A percentile compares a stretch with the other conserved stretches of the same genome.
phyloP scores from a whole-genome alignment of 2,113 vertebrate genomes.

The Caranx ignobilis region DNA sequence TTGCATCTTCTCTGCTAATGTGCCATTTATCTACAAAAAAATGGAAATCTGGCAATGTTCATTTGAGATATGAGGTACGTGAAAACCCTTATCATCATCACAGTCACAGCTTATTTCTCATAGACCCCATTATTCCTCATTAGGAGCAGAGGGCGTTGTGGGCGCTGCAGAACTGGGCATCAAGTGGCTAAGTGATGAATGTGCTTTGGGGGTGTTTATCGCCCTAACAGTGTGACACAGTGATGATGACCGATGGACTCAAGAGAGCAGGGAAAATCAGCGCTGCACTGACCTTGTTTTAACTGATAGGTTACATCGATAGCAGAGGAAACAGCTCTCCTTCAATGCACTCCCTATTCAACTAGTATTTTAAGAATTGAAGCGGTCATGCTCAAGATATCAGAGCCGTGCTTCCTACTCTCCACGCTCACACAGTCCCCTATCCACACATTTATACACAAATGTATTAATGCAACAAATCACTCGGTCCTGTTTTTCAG shows the following conservation, averaged over 20 bases:
- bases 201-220: conserved; percentile 68
- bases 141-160: conserved; percentile 54
- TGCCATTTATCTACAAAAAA: conserved; percentile 36
- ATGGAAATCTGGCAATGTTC: conserved; percentile 8
- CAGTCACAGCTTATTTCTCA: conserved; percentile 55
- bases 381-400: background rate
- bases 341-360: background rate
- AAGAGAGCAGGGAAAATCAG: conserved; percentile 48
- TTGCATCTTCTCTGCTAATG: background rate
- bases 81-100: conserved; percentile 39
- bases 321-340: conserved; percentile 24
- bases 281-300: conserved; percentile 70
- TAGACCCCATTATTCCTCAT: conserved; percentile 66
- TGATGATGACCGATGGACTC: conserved; percentile 74
- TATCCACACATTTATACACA: background rate
- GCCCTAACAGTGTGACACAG: conserved; percentile 36
- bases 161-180: conserved; percentile 42
- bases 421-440: background rate
- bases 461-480: background rate
- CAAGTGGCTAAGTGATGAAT: conserved; percentile 75
- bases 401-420: background rate
- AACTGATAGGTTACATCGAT: conserved; percentile 48
- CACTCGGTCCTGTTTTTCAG: background rate
- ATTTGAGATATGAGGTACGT: conserved; percentile 37
- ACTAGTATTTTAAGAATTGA: background rate